Conservation (phyloP, 1,140 invertebrate species). For the Calliopsis andreniformis region DNA sequence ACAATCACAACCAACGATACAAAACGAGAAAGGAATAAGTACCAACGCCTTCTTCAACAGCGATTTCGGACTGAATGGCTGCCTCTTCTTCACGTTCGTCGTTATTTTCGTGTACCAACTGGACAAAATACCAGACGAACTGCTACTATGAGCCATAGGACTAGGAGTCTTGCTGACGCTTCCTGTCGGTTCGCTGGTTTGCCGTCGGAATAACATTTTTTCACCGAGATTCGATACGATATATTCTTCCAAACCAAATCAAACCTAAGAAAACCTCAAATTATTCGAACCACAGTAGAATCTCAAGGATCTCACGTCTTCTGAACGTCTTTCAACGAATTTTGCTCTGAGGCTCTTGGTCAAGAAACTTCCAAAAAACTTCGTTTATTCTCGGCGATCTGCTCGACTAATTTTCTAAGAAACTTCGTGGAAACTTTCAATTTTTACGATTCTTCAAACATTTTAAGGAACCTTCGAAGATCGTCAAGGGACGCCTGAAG, state of each 20-base stretch:
- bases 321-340: too few relatives aligned
- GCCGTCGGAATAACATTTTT: slow-evolving; percentile 73
- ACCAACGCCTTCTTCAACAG: slow-evolving; percentile 79
- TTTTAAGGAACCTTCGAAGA: background rate
- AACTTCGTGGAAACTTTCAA: background rate
- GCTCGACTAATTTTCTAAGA: too few relatives aligned
- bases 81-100: slow-evolving; percentile 79
- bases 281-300: too few relatives aligned
- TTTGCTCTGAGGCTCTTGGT: too few relatives aligned
- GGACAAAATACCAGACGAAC: slow-evolving; percentile 72
- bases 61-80: slow-evolving; percentile 77
- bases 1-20: background rate
- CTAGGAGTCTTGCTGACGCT: slow-evolving; percentile 46
- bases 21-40: slow-evolving; percentile 45
- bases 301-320: too few relatives aligned
- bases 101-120: slow-evolving; percentile 81
- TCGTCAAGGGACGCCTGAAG: background rate
- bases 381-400: too few relatives aligned
- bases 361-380: too few relatives aligned
- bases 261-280: too few relatives aligned
- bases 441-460: background rate
- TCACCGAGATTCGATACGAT: slow-evolving; percentile 25
- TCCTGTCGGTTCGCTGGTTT: slow-evolving; percentile 74
- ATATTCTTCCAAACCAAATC: too few relatives aligned
- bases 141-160: slow-evolving; percentile 72